These are phyloP conservation scores for Cygnus atratus DNA, from an alignment of 2,113 vertebrate genomes.

Conservation along the genomic window DNA sequence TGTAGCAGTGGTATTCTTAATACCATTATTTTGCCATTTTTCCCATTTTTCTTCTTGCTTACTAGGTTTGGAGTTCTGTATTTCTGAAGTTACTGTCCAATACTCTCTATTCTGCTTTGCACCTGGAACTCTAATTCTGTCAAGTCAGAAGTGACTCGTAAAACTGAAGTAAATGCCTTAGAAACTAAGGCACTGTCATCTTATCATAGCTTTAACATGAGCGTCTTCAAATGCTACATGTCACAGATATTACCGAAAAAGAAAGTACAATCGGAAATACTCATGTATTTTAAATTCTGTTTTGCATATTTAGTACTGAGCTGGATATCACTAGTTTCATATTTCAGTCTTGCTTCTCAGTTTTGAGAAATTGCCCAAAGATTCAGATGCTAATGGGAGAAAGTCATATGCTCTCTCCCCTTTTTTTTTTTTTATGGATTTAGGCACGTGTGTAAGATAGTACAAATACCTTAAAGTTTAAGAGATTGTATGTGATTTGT, in stretches of 20 bases:
- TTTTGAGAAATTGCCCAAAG: not conserved
- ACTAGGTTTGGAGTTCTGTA: not conserved
- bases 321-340: not conserved
- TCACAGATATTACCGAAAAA: not conserved
- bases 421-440: not conserved
- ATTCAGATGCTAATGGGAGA: not conserved
- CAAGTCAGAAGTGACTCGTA: not conserved
- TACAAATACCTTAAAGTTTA: not conserved
- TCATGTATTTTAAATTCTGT: not conserved
- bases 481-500: not conserved
- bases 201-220: not conserved
- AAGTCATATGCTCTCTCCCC: not conserved
- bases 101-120: not conserved
- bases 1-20: fast-evolving
- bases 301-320: not conserved
- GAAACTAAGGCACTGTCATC: not conserved
- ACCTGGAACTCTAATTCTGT: not conserved
- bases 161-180: not conserved
- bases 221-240: not conserved
- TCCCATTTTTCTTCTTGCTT: not conserved
- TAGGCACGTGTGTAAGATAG: not conserved
- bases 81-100: not conserved
- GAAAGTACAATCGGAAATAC: not conserved
- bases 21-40: not conserved
- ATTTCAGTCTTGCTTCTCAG: not conserved